A percentile compares a stretch with the other conserved stretches of the same genome.
Evolutionary conservation across 2,113 vertebrate species (phyloP).

Genomic region (Toxotes jaculatrix): DNA sequence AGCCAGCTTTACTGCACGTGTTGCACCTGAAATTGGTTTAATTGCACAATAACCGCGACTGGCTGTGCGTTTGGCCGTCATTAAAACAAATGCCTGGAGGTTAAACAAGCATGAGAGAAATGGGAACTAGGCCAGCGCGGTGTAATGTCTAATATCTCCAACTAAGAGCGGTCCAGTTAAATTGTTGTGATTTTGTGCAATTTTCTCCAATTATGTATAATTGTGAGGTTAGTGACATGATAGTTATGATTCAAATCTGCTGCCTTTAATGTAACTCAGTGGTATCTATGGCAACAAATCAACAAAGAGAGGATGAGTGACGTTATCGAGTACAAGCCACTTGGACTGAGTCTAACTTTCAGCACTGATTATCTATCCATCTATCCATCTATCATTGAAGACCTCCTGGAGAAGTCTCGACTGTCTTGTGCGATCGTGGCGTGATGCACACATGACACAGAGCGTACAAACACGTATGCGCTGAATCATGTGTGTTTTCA

Average conservation of each 20-base stretch:
- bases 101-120: conserved; percentile 42
- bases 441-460: conserved; percentile 31
- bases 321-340: background rate
- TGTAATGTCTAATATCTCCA: conserved; percentile 24
- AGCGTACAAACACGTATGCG: conserved; percentile 35
- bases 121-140: conserved; percentile 10
- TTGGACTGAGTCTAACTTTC: background rate
- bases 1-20: conserved; percentile 42
- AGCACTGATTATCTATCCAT: too few species aligned
- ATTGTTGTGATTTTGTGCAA: conserved; percentile 53
- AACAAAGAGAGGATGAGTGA: conserved; percentile 41
- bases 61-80: conserved; percentile 27
- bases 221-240: conserved; percentile 32
- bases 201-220: conserved; percentile 63
- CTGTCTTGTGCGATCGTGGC: conserved; percentile 8
- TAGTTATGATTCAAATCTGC: conserved; percentile 21
- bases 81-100: conserved; percentile 58
- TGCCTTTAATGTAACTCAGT: background rate
- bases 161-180: conserved; percentile 29
- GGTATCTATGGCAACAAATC: conserved; percentile 45
- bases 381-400: background rate
- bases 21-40: conserved; percentile 65
- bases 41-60: conserved; percentile 37
- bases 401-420: background rate
- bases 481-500: conserved; percentile 27